Percentiles rank a stretch among this genome's conserved stretches.
phyloP scores from a whole-genome alignment of 2,888 invertebrate genomes.

The Pterostichus niger region DNA sequence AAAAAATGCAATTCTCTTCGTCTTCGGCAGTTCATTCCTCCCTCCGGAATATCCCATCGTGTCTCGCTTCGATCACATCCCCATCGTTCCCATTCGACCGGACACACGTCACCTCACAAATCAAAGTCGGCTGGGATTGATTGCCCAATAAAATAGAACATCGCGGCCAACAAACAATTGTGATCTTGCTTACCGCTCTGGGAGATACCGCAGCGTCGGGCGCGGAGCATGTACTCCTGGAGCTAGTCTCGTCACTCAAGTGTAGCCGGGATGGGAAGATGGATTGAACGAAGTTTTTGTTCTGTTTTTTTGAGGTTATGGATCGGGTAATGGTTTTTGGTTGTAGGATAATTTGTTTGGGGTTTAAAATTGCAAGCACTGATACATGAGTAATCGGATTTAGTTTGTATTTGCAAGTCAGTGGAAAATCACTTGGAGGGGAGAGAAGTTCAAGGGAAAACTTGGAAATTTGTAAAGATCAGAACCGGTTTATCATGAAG shows the following conservation, averaged over 20 bases:
- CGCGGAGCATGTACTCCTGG: neutral
- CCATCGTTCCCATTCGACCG: neutral
- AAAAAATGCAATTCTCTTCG: too few relatives aligned
- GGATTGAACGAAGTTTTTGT: conserved; percentile 22
- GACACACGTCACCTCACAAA: conserved; percentile 53
- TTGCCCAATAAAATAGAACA: conserved; percentile 63
- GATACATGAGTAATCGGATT: conserved; percentile 48
- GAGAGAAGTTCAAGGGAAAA: neutral
- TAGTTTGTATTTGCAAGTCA: conserved; percentile 29
- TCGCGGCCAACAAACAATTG: conserved; percentile 56
- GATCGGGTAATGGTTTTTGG: conserved; percentile 50
- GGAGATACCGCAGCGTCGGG: neutral
- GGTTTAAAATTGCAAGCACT: conserved; percentile 50
- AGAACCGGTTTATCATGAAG: too few relatives aligned
- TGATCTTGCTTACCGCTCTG: conserved; percentile 25
- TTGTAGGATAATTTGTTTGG: conserved; percentile 45
- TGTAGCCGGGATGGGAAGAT: conserved; percentile 13
- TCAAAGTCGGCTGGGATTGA: conserved; percentile 60
- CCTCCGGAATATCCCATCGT: too few relatives aligned
- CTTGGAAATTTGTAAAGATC: too few relatives aligned
- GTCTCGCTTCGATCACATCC: neutral
- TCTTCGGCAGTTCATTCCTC: too few relatives aligned
- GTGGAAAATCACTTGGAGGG: conserved; percentile 24
- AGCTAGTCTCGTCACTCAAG: too few relatives aligned
- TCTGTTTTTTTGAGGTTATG: conserved; percentile 29